phyloP scores from a whole-genome alignment of 2,113 vertebrate species.

The Dromaius novaehollandiae region DNA sequence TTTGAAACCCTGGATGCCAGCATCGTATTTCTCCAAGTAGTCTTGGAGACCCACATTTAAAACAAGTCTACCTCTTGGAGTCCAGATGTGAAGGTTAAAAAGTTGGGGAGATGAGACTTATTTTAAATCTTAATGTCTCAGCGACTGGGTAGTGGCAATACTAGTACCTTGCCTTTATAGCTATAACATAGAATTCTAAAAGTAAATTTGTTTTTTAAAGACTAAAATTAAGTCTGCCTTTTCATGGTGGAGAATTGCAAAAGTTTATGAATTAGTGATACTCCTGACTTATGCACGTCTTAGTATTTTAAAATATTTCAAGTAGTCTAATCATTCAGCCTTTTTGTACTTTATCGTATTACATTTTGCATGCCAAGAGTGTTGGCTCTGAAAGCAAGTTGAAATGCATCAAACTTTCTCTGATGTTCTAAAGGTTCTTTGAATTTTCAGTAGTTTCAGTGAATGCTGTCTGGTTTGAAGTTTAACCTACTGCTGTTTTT shows the following conservation, averaged over 20 bases:
- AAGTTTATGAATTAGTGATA: not conserved
- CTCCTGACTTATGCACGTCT: not conserved
- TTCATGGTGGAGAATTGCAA: not conserved
- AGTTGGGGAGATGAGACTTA: not conserved
- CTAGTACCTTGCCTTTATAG: not conserved
- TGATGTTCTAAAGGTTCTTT: not conserved
- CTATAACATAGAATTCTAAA: not conserved
- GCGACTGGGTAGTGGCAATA: not conserved
- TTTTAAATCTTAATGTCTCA: not conserved
- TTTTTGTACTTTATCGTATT: not conserved
- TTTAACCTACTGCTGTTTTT: not conserved
- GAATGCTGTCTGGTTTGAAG: not conserved
- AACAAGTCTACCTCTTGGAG: accelerated
- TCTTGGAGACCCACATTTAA: not conserved
- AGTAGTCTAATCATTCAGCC: not conserved
- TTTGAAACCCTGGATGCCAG: not conserved
- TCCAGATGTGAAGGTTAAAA: not conserved
- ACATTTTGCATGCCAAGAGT: not conserved
- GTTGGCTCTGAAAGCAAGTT: not conserved
- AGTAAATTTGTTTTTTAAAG: too few relatives aligned
- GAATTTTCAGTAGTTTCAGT: not conserved
- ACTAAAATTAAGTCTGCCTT: not conserved
- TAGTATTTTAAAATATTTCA: not conserved
- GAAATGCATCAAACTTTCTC: not conserved
- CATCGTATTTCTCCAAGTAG: not conserved